These are phyloP conservation scores for Ahaetulla prasina DNA, from an alignment of 2,113 vertebrate species.

Conservation along the genomic window DNA sequence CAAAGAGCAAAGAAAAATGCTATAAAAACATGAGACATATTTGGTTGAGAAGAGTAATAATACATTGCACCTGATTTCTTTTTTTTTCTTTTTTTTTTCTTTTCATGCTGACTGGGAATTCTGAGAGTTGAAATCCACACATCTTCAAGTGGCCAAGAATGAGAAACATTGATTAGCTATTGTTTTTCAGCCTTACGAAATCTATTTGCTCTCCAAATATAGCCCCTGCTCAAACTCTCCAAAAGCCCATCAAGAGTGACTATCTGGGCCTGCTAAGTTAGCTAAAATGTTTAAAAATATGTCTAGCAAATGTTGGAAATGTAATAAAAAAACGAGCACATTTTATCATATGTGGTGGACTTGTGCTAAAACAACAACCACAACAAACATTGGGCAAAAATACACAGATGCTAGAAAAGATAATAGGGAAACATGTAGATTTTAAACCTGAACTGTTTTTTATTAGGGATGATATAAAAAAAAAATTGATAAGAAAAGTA, in stretches of 20 bases:
- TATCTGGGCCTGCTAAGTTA: background rate
- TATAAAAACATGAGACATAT: conserved; percentile 13
- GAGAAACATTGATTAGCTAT: background rate
- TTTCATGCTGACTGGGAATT: conserved; percentile 22
- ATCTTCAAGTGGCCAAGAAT: background rate
- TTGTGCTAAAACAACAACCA: no score
- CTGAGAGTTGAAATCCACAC: background rate
- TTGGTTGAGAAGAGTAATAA: background rate
- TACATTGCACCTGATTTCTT: background rate
- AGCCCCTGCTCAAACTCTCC: background rate
- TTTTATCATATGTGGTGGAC: no score
- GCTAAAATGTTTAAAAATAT: no score
- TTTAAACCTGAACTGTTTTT: no score
- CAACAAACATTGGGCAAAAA: no score
- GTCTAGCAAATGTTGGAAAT: no score
- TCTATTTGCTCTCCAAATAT: background rate
- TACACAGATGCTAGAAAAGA: no score
- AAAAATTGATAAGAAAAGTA: no score
- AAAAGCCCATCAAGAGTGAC: background rate
- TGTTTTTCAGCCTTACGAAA: background rate
- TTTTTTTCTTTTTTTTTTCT: background rate
- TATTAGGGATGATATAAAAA: no score
- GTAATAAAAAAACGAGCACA: no score
- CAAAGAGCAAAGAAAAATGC: background rate
- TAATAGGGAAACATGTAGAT: no score